A percentile compares a stretch with the other conserved stretches of the same genome.
These are phyloP conservation scores for Aplodontia rufa DNA, from an alignment of 2,113 vertebrate genomes.

Conservation along the genomic window DNA sequence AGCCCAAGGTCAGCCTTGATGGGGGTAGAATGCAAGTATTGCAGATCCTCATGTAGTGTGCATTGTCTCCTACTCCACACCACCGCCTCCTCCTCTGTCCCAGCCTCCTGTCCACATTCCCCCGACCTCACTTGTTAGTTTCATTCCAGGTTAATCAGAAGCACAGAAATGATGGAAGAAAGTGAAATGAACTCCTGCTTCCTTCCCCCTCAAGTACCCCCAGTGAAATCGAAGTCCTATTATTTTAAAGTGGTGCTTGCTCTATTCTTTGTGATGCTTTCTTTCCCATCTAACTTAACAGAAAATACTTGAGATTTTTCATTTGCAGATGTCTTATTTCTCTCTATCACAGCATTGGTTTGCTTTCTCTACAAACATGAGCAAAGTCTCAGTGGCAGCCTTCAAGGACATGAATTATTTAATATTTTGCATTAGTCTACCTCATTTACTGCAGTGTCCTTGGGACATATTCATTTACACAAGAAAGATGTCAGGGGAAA, in stretches of 20 bases:
- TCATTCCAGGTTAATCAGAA: background rate
- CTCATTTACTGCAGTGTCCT: constrained; percentile 67
- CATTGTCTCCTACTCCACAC: background rate
- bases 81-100: background rate
- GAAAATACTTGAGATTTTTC: constrained; percentile 65
- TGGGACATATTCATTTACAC: constrained; percentile 66
- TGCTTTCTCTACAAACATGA: constrained; percentile 74
- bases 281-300: constrained; percentile 14
- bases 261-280: background rate
- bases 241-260: background rate
- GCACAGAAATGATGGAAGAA: background rate
- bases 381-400: constrained; percentile 62
- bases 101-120: background rate
- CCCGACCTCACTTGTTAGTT: background rate
- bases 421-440: constrained; percentile 71
- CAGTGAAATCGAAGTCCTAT: background rate
- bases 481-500: constrained; percentile 72
- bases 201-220: too few species aligned
- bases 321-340: constrained; percentile 47
- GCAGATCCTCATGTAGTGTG: background rate
- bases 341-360: constrained; percentile 61
- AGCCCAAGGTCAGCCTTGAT: background rate
- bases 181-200: background rate
- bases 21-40: background rate
- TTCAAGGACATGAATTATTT: constrained; percentile 72